Evolutionary conservation across 2,113 vertebrate genomes (phyloP).

Genomic region (Cricetomys ansorgei): DNA sequence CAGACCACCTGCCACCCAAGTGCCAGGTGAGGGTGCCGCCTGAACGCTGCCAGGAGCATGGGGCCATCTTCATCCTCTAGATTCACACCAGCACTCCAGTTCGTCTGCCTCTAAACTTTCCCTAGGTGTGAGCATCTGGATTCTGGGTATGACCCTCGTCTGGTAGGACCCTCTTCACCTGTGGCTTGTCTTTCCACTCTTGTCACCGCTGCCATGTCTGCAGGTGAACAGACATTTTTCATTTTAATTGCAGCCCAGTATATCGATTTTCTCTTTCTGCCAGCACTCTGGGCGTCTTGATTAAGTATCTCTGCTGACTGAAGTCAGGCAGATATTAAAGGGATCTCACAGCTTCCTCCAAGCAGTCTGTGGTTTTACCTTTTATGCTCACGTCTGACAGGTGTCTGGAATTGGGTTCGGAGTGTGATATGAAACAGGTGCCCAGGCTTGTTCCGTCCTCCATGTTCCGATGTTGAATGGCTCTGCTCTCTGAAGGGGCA

Average conservation of each 20-base stretch:
- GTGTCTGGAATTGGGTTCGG: neutral
- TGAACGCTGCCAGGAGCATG: neutral
- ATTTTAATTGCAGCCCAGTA: neutral
- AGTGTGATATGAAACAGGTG: neutral
- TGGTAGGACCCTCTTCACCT: neutral
- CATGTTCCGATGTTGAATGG: neutral
- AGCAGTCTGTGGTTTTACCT: neutral
- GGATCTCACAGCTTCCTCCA: neutral
- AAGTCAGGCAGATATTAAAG: conserved; percentile 34
- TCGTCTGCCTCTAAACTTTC: neutral
- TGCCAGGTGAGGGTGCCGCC: neutral
- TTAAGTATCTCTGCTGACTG: neutral
- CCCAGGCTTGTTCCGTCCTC: neutral
- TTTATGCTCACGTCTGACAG: neutral
- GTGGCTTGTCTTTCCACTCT: neutral
- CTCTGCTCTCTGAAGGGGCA: neutral
- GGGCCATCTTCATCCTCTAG: neutral
- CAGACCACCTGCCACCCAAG: neutral
- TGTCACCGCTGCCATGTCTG: neutral
- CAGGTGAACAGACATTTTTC: neutral
- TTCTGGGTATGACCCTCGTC: neutral
- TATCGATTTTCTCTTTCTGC: neutral
- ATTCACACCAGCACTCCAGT: too few species aligned
- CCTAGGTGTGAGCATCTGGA: neutral
- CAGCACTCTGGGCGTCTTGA: neutral